Evolutionary conservation across 2,888 invertebrate genomes (phyloP), one percentile per base, ranked within the genome.

Genomic region (Folsomia candida): DNA sequence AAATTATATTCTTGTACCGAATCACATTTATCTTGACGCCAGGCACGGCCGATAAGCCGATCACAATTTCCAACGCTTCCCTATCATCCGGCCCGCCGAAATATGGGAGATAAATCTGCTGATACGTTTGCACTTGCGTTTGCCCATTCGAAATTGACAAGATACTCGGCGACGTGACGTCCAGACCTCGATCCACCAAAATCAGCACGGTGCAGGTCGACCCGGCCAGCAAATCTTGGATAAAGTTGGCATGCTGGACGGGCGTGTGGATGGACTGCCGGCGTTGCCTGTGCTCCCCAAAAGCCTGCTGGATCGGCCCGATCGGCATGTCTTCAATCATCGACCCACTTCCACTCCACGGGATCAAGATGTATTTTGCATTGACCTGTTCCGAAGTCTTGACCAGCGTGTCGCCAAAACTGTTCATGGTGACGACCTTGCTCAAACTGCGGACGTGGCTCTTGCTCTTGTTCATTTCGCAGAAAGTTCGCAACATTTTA

Each of bases 31-130:
- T 57, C 27, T 59, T 29, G 0, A 72, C 27, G 1, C 62, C 67
- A 2, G 9, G 29, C 14, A 47, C 1, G 1, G 51, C 68, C 6
- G 67, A 54, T 2, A 76, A 24, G 11, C 70, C 72, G 18, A 74
- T 54, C 1, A 62, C 47, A 26, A 76, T 68, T 14, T 68, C 29
- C 51, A 76, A 54, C 0, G 74, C 74, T 51, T 68, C 71, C 4
- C 74, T 61, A 59, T 76, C 76, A 60, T 74, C 74, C 22, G 57
- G 27, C n/a, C 76, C 76, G 1, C 76, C 76, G 62, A 76, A 76
- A 54, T 67, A 76, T 18, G 74, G 72, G 22, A 76, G 37, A 24
- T 58, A 72, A 47, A 76, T 69, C 20, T 73, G 67, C 29, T 74
- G 67, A 27, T 69, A 69, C 27, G 11, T 28, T 18, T n/a, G 37